phyloP scores from a whole-genome alignment of 2,797 vertebrate species.

The Siniperca obscura region DNA sequence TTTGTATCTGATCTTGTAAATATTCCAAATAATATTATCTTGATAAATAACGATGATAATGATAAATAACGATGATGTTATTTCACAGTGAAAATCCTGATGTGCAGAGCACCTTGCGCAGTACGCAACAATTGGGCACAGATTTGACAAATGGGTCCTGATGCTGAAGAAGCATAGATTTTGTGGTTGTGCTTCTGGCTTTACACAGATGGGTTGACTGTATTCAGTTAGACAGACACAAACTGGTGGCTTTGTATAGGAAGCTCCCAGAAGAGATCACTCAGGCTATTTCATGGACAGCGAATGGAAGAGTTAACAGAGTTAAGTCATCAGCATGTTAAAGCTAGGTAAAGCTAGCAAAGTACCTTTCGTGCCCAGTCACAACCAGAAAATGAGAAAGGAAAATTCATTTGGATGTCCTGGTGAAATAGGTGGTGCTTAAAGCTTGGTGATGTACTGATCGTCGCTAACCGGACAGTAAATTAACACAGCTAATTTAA shows the following conservation, averaged over 20 bases:
- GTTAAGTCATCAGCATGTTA: no score
- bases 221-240: conserved; percentile 51
- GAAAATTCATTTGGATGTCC: not conserved
- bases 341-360: not conserved
- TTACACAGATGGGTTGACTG: conserved; percentile 17
- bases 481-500: not conserved
- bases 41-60: not conserved
- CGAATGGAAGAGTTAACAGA: not conserved
- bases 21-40: not conserved
- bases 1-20: not conserved
- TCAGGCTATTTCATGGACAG: not conserved
- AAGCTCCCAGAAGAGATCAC: not conserved
- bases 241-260: not conserved
- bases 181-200: conserved; percentile 22
- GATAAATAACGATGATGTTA: no score
- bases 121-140: not conserved
- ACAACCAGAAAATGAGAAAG: not conserved
- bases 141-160: conserved; percentile 53
- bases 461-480: not conserved
- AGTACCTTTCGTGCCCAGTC: not conserved
- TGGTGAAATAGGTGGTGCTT: not conserved
- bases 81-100: no score
- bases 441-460: not conserved
- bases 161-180: conserved; percentile 38
- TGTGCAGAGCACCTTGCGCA: no score